Percentiles rank a stretch among this genome's conserved stretches.
Evolutionary conservation across 2,113 vertebrate genomes (phyloP).

Genomic region (Xenopus laevis): DNA sequence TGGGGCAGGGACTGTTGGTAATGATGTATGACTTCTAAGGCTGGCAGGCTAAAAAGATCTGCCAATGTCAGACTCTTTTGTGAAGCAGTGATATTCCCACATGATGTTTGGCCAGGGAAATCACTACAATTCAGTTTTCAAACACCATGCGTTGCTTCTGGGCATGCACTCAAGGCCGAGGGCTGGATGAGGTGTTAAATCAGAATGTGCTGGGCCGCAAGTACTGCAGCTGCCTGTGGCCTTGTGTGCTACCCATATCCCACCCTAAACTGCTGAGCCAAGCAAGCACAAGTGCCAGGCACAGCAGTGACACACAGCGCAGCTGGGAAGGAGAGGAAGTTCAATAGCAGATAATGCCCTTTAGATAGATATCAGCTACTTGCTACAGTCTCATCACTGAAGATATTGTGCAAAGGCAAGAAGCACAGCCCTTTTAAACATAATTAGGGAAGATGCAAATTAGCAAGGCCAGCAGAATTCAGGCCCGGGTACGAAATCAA

Average conservation of each 20-base stretch:
- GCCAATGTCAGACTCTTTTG: too few species aligned
- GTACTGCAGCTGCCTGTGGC: constrained; percentile 10
- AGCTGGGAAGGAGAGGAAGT: constrained; percentile 7
- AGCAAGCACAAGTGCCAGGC: constrained; percentile 1
- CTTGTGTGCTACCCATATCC: background rate
- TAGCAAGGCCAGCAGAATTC: background rate
- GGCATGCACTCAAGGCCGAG: constrained; percentile 1
- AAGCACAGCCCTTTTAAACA: background rate
- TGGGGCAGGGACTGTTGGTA: too few species aligned
- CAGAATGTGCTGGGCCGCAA: background rate
- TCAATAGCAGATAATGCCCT: background rate
- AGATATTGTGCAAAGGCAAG: background rate
- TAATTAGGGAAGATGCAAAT: background rate
- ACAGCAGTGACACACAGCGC: constrained; percentile 16
- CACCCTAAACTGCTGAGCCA: constrained; percentile 9
- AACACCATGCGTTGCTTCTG: background rate
- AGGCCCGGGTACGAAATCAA: too few species aligned
- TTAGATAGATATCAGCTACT: background rate
- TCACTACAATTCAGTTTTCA: too few species aligned
- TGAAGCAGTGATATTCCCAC: too few species aligned
- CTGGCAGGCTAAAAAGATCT: too few species aligned
- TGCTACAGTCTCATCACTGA: background rate
- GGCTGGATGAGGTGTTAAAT: background rate
- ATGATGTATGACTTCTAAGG: too few species aligned
- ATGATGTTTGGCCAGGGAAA: too few species aligned